These are phyloP conservation scores for Pristionchus exspectatus DNA, from an alignment of 2,888 invertebrate genomes.

Conservation along the genomic window DNA sequence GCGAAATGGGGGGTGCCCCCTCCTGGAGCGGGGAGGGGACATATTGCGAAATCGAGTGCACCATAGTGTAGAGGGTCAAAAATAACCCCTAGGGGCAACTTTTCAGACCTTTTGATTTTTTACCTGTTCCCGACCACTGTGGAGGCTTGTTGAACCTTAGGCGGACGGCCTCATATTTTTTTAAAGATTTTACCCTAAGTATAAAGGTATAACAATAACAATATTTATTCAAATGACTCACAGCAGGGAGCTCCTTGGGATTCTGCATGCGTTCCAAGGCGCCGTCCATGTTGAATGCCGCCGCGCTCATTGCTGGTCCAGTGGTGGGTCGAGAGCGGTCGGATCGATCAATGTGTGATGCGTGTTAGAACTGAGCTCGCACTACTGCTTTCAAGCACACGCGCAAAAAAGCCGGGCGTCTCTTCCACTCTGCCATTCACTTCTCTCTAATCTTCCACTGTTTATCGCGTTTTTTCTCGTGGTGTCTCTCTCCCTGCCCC, in stretches of 20 bases:
- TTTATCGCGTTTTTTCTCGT: conserved; percentile 45
- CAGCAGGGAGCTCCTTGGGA: conserved; percentile 48
- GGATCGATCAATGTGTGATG: neutral
- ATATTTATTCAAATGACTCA: neutral
- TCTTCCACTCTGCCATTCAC: neutral
- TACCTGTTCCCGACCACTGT: too few relatives aligned
- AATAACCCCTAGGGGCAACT: too few relatives aligned
- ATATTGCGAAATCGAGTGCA: too few relatives aligned
- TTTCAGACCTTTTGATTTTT: too few relatives aligned
- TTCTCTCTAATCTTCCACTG: conserved; percentile 15
- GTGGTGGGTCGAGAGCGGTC: neutral
- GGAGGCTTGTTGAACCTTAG: too few relatives aligned
- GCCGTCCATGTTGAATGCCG: conserved; percentile 45
- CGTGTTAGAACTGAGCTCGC: neutral
- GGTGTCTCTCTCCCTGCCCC: neutral
- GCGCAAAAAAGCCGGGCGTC: neutral
- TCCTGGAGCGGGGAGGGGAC: too few relatives aligned
- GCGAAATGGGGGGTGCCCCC: too few relatives aligned
- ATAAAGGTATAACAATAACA: too few relatives aligned
- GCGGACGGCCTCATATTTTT: too few relatives aligned
- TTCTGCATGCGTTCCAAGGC: conserved; percentile 51
- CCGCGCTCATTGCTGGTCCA: neutral
- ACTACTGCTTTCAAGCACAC: neutral
- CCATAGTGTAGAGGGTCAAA: too few relatives aligned
- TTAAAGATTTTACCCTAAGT: too few relatives aligned